phyloP scores from a whole-genome alignment of 2,113 vertebrate species.

The Thermophis baileyi region DNA sequence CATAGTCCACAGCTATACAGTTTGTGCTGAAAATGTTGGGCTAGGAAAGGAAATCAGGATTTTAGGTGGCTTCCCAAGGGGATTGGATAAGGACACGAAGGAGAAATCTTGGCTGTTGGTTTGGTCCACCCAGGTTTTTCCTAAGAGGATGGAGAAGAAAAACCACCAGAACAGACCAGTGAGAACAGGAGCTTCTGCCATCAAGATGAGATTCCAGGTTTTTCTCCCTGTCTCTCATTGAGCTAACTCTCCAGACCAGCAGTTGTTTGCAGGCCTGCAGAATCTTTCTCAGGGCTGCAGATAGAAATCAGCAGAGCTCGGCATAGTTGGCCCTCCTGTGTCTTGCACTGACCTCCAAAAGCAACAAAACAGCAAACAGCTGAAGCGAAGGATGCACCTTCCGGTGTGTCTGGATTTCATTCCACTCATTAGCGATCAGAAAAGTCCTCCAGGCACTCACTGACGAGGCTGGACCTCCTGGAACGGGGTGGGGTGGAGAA shows the following conservation, averaged over 20 bases:
- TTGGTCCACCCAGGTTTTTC: background rate
- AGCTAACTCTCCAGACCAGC: background rate
- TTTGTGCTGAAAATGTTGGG: background rate
- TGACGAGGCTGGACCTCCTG: conserved; percentile 10
- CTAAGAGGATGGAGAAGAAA: background rate
- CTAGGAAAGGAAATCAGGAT: background rate
- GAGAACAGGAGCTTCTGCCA: background rate
- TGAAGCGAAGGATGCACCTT: conserved; percentile 32
- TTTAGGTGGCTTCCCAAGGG: background rate
- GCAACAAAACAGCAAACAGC: conserved; percentile 35
- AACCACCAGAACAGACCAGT: background rate
- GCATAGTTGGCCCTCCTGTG: background rate
- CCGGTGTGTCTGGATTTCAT: conserved; percentile 37
- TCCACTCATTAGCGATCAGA: conserved; percentile 47
- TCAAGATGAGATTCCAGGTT: background rate
- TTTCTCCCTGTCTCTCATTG: background rate
- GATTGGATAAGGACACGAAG: background rate
- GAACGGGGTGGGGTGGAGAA: background rate
- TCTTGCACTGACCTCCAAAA: conserved; percentile 40
- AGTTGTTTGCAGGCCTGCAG: background rate
- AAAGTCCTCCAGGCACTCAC: conserved; percentile 45
- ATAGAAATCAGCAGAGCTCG: too few species aligned
- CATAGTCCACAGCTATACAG: background rate
- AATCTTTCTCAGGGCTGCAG: background rate
- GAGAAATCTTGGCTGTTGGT: background rate